Evolutionary conservation across 2,888 invertebrate species (phyloP).

Genomic region (Parthenolecanium corni): DNA sequence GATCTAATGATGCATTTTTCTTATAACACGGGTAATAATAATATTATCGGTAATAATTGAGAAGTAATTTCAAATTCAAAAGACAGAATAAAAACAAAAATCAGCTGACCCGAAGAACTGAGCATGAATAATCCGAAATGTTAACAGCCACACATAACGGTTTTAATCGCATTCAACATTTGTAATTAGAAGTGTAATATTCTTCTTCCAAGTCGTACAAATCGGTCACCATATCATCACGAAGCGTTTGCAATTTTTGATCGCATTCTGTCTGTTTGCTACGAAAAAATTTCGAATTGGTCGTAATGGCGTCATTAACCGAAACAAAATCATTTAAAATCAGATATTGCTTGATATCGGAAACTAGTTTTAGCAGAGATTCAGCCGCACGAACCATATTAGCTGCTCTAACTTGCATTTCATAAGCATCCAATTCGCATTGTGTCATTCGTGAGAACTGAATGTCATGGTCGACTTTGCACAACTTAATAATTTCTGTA

Average conservation of each 20-base stretch:
- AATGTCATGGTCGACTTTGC: slow-evolving; percentile 69
- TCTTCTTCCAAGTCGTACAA: slow-evolving; percentile 85
- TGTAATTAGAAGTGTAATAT: slow-evolving; percentile 77
- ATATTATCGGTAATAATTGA: too few relatives aligned
- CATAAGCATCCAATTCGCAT: slow-evolving; percentile 89
- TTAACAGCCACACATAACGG: too few relatives aligned
- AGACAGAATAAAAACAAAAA: too few relatives aligned
- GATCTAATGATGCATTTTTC: too few relatives aligned
- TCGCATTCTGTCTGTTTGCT: slow-evolving; percentile 87
- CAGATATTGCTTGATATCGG: slow-evolving; percentile 94
- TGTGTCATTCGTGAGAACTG: slow-evolving; percentile 83
- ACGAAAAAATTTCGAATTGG: slow-evolving; percentile 78
- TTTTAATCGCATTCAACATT: slow-evolving; percentile 40
- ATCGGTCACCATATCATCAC: slow-evolving; percentile 93
- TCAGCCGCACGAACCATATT: slow-evolving; percentile 96
- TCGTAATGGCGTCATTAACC: slow-evolving; percentile 92
- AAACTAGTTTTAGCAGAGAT: slow-evolving; percentile 90
- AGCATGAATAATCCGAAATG: too few relatives aligned
- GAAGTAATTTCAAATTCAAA: too few relatives aligned
- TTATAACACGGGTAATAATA: too few relatives aligned
- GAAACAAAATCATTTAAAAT: slow-evolving; percentile 97
- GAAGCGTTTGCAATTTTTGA: slow-evolving; percentile 75
- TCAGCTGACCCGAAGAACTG: too few relatives aligned
- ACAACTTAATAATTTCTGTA: slow-evolving; percentile 77
- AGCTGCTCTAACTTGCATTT: slow-evolving; percentile 92